Conservation (phyloP, 2,888 invertebrate species). For the Galerucella calmariensis region DNA sequence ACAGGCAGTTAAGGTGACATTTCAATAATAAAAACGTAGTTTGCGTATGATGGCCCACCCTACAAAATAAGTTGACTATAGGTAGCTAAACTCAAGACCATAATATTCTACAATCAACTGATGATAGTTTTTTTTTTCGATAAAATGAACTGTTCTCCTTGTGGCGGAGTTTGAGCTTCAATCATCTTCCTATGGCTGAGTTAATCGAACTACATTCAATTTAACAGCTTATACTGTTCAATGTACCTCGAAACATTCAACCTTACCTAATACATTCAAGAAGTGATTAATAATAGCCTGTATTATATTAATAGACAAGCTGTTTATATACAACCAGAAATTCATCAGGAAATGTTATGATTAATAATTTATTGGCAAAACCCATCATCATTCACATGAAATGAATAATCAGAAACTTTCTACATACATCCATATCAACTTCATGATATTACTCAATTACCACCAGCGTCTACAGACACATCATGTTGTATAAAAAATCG, state of each 20-base stretch:
- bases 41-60: no score
- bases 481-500: constrained; percentile 28
- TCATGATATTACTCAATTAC: constrained; percentile 31
- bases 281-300: background rate
- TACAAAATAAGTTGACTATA: no score
- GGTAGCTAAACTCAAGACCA: no score
- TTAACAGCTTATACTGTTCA: no score
- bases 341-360: background rate
- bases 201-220: no score
- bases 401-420: constrained; percentile 7
- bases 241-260: background rate
- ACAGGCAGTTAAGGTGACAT: no score
- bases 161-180: no score
- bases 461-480: constrained; percentile 23
- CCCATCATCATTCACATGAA: constrained; percentile 6
- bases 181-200: no score
- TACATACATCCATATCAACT: constrained; percentile 17
- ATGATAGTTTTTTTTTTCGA: no score
- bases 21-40: no score
- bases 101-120: no score
- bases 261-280: background rate
- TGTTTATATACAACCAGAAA: background rate
- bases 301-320: background rate
- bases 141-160: no score
- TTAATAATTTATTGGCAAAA: background rate